Percentiles rank a stretch among this genome's conserved stretches.
These are phyloP conservation scores for Lomographa bimaculata DNA, from an alignment of 2,888 invertebrate species.

Conservation along the genomic window DNA sequence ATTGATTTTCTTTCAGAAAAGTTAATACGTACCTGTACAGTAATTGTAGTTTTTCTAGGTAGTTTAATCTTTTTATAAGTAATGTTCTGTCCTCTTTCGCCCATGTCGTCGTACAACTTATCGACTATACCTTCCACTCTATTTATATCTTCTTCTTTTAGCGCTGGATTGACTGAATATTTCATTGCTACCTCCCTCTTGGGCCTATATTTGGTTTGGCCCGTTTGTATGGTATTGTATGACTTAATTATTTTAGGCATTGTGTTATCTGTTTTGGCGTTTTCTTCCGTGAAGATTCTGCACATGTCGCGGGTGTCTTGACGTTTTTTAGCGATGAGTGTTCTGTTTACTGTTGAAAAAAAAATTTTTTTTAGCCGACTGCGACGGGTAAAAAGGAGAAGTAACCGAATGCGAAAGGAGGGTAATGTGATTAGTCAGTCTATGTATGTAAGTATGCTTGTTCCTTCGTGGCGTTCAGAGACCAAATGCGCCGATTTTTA, in stretches of 20 bases:
- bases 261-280: slow-evolving; percentile 25
- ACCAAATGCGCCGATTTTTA: too few relatives aligned
- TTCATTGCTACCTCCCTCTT: slow-evolving; percentile 12
- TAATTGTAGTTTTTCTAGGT: slow-evolving; percentile 23
- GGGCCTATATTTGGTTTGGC: background rate
- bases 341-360: slow-evolving; percentile 52
- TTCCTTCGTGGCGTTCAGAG: too few relatives aligned
- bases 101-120: slow-evolving; percentile 62
- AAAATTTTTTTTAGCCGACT: background rate
- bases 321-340: slow-evolving; percentile 59
- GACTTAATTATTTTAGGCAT: slow-evolving; percentile 27
- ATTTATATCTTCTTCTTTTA: slow-evolving; percentile 43
- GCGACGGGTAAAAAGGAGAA: too few relatives aligned
- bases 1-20: too few relatives aligned
- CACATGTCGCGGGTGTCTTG: slow-evolving; percentile 72
- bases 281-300: slow-evolving; percentile 58
- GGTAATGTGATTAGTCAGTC: too few relatives aligned
- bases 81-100: slow-evolving; percentile 47
- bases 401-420: too few relatives aligned
- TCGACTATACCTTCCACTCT: slow-evolving; percentile 64
- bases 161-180: slow-evolving; percentile 36
- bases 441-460: too few relatives aligned
- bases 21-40: slow-evolving; percentile 3
- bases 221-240: slow-evolving; percentile 6
- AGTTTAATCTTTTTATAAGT: slow-evolving; percentile 44